Base-by-base conservation (phyloP, 92 coral and sea anemone genomes). In the Siderastrea radians region DNA sequence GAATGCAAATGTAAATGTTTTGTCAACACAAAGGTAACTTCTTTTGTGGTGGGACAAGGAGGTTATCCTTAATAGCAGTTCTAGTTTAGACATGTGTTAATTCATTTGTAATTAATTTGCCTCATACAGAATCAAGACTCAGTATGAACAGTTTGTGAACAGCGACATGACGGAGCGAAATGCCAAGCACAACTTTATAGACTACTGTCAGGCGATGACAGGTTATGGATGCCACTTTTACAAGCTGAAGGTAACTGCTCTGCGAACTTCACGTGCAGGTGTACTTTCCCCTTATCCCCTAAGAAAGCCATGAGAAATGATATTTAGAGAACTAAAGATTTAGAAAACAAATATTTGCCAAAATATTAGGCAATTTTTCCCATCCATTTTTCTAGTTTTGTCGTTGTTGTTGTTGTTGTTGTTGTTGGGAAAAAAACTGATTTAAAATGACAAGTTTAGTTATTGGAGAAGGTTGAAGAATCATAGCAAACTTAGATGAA, bases 151-250 rank as follows among this genome's bases (percentile, higher is more conserved):
- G 67, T 93, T 97, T 82, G 83, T 68, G 67, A 90, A 65, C 70
- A 93, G 93, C 38, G 91, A 87, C 2, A 88, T 96, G 72, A 90
- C 98, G 0, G 97, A 97, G 80, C 92, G 99, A 17, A 97, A 95
- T 77, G 98, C 98, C 17, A 97, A 97, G 81, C 99, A 97, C 74
- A 94, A 95, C 91, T 97, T 91, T 64, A 92, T 97, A 46, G 99
- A 97, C 77, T 97, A 94, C 53, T 97, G 99, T 15, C 99, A 97
- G 80, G 91, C 92, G 38, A 90, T 97, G 89, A 83, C 94, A 1
- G 97, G 98, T 8, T 97, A 97, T 90, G 99, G 99, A 12, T 95
- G 99, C 69, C 90, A 88, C 74, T 97, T 95, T 68, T 97, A 95
- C 86, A 93, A 91, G 17, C 96, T 97, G 13, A 97, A 97, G 98